Percentiles rank a stretch among this genome's conserved stretches.
Evolutionary conservation across 2,888 invertebrate species (phyloP).

Genomic region (Gerris lacustris): DNA sequence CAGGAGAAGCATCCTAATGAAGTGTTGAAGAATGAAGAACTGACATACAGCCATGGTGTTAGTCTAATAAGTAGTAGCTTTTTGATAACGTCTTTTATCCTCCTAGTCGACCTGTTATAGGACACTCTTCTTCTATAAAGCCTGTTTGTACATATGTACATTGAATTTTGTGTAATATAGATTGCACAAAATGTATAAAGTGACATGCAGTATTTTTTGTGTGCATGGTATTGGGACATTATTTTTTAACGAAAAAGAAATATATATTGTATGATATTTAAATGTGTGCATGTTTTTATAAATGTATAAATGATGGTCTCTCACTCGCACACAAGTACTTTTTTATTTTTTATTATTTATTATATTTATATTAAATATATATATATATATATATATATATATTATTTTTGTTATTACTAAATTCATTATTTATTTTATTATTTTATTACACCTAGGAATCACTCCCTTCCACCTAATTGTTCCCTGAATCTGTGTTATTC

Average conservation of each 20-base stretch:
- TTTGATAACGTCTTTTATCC: conserved; percentile 2
- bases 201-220: not conserved
- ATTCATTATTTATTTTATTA: too few species aligned
- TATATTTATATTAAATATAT: too few species aligned
- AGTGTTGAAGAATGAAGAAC: conserved; percentile 83
- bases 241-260: not conserved
- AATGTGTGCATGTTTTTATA: conserved; percentile 8
- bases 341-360: too few species aligned
- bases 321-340: not conserved
- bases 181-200: conserved; percentile 9
- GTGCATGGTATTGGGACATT: conserved; percentile 9
- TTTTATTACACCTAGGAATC: too few species aligned
- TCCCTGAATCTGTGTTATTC: too few species aligned
- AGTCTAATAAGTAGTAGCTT: conserved; percentile 15
- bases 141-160: conserved; percentile 7
- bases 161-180: conserved; percentile 8
- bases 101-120: conserved; percentile 9
- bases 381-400: too few species aligned
- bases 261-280: conserved; percentile 1
- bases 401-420: too few species aligned
- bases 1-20: conserved; percentile 82
- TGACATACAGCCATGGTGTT: conserved; percentile 55
- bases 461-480: too few species aligned
- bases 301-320: not conserved
- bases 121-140: not conserved